Base-by-base conservation (phyloP, 2,797 vertebrate species). In the Falco cherrug region DNA sequence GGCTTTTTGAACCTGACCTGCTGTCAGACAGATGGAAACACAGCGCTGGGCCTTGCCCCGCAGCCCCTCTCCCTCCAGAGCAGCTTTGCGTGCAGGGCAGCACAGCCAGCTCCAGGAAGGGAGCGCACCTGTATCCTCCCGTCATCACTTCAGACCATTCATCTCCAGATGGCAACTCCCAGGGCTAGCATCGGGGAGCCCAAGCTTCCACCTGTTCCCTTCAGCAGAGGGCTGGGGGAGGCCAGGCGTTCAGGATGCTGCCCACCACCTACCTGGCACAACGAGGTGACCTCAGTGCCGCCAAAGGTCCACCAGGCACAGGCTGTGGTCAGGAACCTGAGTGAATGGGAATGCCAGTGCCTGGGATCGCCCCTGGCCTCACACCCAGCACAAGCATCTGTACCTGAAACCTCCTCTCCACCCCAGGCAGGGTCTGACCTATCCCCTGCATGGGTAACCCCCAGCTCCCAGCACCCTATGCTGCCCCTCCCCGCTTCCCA, bases 231-330 rank as follows among this genome's bases (percentile, higher is more conserved):
- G 41, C 18, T 65, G 59, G 60, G 24, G 28, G 75, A 67, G 16
- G 9, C 16, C 0, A 0, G 4, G 25, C 8, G 35, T 17, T 81
- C 1, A 3, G 61, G 39, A 75, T 0, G 0, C 51, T 84, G 85
- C 64, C 41, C 41, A 41, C 12, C 25, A 21, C 37, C 10, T 1
- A 1, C n/a, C 57, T n/a, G 21, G 61, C 75, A 39, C 69, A 87
- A 48, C 5, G 5, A 1, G 0, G 25, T 45, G 64, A 56, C 63
- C 45, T 51, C 0, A 0, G 29, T 47, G 70, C 74, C 71, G 70
- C 63, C 13, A 3, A 51, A 22, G n/a, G 20, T 28, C 60, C 0
- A 0, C 8, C 51, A 63, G 70, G 56, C 47, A 63, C 5, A 53
- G 22, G 5, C 7, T 33, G 9, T 0, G 11, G 47, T 31, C 51